Evolutionary conservation across 2,113 vertebrate genomes (phyloP).

Genomic region (Corythoichthys haematopterus): DNA sequence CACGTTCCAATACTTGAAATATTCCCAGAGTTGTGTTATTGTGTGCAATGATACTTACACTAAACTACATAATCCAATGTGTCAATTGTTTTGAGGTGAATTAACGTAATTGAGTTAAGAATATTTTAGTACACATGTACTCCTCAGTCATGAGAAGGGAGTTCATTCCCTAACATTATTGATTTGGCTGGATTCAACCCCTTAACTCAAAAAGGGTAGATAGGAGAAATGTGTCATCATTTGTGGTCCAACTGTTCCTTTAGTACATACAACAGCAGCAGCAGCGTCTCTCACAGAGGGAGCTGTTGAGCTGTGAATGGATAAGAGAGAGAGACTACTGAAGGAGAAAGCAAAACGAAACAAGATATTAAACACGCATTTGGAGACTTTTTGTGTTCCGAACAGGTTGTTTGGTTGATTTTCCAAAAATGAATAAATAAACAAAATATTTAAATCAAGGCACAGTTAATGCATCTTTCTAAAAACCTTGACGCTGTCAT

Average conservation of each 20-base stretch:
- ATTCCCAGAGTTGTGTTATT: no score
- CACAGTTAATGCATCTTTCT: background rate
- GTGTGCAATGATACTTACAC: no score
- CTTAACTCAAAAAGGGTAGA: background rate
- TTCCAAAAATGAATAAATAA: background rate
- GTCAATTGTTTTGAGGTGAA: background rate
- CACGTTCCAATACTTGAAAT: no score
- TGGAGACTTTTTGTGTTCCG: background rate
- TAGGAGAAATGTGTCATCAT: slow-evolving; percentile 26
- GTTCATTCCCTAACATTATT: background rate
- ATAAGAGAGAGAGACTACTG: background rate
- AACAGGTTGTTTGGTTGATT: background rate
- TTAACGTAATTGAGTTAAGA: background rate
- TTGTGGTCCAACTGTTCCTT: slow-evolving; percentile 9
- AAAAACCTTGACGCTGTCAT: background rate
- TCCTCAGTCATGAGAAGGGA: background rate
- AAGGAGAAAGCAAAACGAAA: slow-evolving; percentile 2
- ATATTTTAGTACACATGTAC: background rate
- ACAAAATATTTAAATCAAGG: background rate
- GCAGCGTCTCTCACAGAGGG: slow-evolving; percentile 61
- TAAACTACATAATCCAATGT: background rate
- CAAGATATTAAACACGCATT: background rate
- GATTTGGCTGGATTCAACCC: background rate
- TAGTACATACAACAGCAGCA: slow-evolving; percentile 17
- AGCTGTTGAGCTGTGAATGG: slow-evolving; percentile 68